phyloP scores from a whole-genome alignment of 2,113 vertebrate genomes.

The Rhodinocichla rosea region DNA sequence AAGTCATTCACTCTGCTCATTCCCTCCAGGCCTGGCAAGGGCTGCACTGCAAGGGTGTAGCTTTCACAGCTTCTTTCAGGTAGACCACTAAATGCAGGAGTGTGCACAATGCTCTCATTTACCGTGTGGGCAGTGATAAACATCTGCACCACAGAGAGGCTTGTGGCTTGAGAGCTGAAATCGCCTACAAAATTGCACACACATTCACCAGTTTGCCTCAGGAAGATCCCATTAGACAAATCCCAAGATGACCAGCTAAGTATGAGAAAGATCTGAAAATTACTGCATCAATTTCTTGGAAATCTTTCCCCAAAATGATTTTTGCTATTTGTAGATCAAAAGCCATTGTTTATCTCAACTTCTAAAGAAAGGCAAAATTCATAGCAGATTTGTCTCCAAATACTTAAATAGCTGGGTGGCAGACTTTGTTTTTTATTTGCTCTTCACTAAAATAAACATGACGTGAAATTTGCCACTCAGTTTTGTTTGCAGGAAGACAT shows the following conservation, averaged over 20 bases:
- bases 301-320: background rate
- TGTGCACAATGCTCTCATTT: background rate
- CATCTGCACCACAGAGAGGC: background rate
- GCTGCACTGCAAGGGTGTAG: background rate
- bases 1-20: background rate
- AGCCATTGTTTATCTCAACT: constrained; percentile 5
- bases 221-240: background rate
- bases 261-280: background rate
- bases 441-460: background rate
- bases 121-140: background rate
- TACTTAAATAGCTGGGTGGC: background rate
- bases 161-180: background rate
- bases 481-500: background rate
- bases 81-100: background rate
- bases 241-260: background rate
- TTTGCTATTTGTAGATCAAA: constrained; percentile 14
- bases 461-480: background rate
- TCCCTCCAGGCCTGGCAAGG: background rate
- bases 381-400: background rate
- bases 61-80: background rate
- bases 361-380: background rate
- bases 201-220: background rate
- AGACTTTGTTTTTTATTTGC: background rate
- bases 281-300: background rate
- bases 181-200: background rate